Base-by-base conservation (phyloP, 2,113 vertebrate species). In the Manacus vitellinus region DNA sequence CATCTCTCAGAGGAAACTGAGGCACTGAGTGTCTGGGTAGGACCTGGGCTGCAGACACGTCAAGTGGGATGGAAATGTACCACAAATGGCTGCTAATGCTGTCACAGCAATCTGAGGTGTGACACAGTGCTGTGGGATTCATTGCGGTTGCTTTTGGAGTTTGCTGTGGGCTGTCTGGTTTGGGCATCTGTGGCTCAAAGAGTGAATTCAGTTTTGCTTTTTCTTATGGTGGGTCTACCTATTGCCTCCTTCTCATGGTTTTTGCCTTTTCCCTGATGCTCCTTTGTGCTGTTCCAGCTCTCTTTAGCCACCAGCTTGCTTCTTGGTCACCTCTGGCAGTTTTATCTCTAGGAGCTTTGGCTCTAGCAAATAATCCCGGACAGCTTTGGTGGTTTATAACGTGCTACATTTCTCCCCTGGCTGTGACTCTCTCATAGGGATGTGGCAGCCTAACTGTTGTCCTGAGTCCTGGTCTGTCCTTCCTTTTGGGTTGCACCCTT, bases 241-340 rank as follows among this genome's bases (percentile, higher is more conserved):
- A 19, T 33, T 55, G 6, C 41, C 17, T 30, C 23, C 41, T 71
- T 17, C 11, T 92, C 3, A 0, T 2, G 2, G 4, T 1, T 90
- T 83, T 80, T 88, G 25, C 15, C 18, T 33, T 10, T 71, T 91
- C 74, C 12, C 51, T 75, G 39, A 18, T 86, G 68, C 8, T 73
- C 4, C 20, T 66, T 28, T 39, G 5, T 43, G 46, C 37, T 70
- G 8, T 70, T 92, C 51, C 65, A 81, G 24, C 43, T 91, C 51
- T 85, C 18, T 18, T 23, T 35, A 14, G 51, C 62, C 12, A n/a
- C 33, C 31, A 23, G 9, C 20, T 76, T 76, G 18, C 47, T 85
- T 68, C 59, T 91, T 39, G 74, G 37, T 24, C 3, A 0, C 33
- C 18, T 88, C 68, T 37, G 79, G n/a, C 68, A 25, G 30, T 55